phyloP scores from a whole-genome alignment of 1,140 invertebrate genomes.

The Helicoverpa zea region DNA sequence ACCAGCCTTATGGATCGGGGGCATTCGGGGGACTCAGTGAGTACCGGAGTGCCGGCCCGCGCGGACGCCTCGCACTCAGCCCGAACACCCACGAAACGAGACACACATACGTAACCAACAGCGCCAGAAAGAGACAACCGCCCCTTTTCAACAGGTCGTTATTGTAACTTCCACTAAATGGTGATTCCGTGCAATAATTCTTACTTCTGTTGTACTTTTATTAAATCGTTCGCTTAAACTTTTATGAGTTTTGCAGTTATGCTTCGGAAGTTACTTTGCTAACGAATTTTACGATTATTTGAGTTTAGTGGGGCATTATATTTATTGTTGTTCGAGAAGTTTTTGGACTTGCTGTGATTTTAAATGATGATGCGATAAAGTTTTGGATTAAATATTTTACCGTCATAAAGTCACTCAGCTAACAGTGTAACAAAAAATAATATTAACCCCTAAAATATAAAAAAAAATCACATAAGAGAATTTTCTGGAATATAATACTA shows the following conservation, averaged over 20 bases:
- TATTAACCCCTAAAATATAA: neutral
- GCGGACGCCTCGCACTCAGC: conserved; percentile 69
- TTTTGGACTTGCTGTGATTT: conserved; percentile 29
- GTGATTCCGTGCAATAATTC: conserved; percentile 81
- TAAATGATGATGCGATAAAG: conserved; percentile 10
- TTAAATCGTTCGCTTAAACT: conserved; percentile 68
- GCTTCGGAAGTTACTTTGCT: conserved; percentile 50
- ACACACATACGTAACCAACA: conserved; percentile 64
- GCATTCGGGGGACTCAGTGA: conserved; percentile 69
- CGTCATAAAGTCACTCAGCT: neutral
- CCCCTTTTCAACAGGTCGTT: conserved; percentile 83
- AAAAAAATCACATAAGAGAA: neutral
- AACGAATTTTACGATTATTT: conserved; percentile 42
- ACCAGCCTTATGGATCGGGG: conserved; percentile 79
- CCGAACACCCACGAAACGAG: conserved; percentile 60
- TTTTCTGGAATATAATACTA: neutral
- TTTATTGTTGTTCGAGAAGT: conserved; percentile 38
- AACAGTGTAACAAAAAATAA: neutral
- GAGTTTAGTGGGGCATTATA: conserved; percentile 21
- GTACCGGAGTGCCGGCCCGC: conserved; percentile 73
- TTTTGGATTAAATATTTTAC: neutral
- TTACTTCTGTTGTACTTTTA: conserved; percentile 73
- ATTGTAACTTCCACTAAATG: conserved; percentile 81
- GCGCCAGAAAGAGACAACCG: conserved; percentile 68
- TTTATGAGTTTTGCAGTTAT: conserved; percentile 56